These are phyloP conservation scores for Equus quagga DNA, from an alignment of 2,113 vertebrate species.

Conservation along the genomic window DNA sequence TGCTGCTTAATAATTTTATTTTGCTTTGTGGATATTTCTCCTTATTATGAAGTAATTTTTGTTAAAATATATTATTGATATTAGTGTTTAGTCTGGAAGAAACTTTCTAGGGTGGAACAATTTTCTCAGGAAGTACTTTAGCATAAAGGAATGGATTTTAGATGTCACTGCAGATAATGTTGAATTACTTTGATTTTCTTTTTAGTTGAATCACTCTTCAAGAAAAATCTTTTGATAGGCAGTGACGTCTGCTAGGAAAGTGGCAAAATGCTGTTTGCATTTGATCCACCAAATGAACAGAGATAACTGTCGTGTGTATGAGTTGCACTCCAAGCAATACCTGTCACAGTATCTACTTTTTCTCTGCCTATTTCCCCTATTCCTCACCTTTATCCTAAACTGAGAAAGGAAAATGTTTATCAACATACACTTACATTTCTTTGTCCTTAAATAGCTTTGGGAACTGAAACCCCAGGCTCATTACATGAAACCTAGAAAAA, in stretches of 20 bases:
- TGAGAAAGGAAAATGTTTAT: slow-evolving; percentile 23
- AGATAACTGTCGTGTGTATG: background rate
- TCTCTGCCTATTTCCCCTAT: background rate
- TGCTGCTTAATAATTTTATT: slow-evolving; percentile 19
- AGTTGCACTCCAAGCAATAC: background rate
- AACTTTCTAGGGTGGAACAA: background rate
- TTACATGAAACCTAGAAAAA: background rate
- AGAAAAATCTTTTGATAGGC: slow-evolving; percentile 62
- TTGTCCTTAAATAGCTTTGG: background rate
- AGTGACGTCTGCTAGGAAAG: slow-evolving; percentile 62
- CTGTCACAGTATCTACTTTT: background rate
- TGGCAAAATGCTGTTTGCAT: slow-evolving; percentile 10
- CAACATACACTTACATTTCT: background rate
- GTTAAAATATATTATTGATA: background rate
- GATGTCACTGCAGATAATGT: slow-evolving; percentile 34
- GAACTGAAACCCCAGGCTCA: background rate
- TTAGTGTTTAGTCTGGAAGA: background rate
- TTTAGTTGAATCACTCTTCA: slow-evolving; percentile 59
- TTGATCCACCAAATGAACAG: slow-evolving; percentile 28
- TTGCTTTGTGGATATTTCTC: background rate
- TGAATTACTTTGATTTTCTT: slow-evolving; percentile 65
- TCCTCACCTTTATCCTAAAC: background rate
- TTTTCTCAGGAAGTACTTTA: background rate
- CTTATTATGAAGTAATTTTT: background rate
- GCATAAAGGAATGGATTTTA: slow-evolving; percentile 33